Evolutionary conservation across 2,113 vertebrate species (phyloP), one percentile per base, ranked within the genome.

Genomic region (Myiozetetes cayanensis): DNA sequence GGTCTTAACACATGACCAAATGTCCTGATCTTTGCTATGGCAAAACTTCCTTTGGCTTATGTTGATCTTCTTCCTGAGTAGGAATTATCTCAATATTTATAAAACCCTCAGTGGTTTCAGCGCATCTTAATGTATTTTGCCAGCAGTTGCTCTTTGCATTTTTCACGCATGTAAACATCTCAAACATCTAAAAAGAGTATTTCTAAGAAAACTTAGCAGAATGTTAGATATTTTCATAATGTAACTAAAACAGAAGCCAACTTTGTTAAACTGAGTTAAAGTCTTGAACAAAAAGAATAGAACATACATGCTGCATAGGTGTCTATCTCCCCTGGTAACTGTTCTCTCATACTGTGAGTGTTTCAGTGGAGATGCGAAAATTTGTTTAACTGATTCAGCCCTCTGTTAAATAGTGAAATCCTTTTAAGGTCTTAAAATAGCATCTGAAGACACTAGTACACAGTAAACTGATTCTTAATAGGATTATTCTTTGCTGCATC

Each of bases 381-480:
- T 87, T 37, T 66, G 33, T 62, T 95, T 93, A 89, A 85, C 62
- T 73, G 35, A 20, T 94, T 96, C 39, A 59, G 39, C 47, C 22
- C 78, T 85, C 77, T 91, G 56, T 71, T 68, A 76, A 82, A 52
- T 52, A 67, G 20, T 58, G 47, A 91, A 91, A 71, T 75, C 46
- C n/a, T 74, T 72, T 94, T 84, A 76, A 73, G 44, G 37, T 49
- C 61, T 93, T 50, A 66, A 88, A 72, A 67, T 31, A 88, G 70
- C 63, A 78, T 41, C 71, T 65, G 23, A 85, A 81, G 47, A 70
- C 63, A 70, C 55, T 79, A 79, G 85, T 53, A 41, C 12, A 23
- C 41, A 62, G 41, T 65, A 85, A 95, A 82, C 49, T 76, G 61
- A 12, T 66, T 81, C 35, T 78, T 63, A 85, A 65, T 85, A 70